A percentile compares a stretch with the other conserved stretches of the same genome.
These are phyloP conservation scores for Babyrousa celebensis DNA, from an alignment of 2,797 vertebrate genomes.

Conservation along the genomic window DNA sequence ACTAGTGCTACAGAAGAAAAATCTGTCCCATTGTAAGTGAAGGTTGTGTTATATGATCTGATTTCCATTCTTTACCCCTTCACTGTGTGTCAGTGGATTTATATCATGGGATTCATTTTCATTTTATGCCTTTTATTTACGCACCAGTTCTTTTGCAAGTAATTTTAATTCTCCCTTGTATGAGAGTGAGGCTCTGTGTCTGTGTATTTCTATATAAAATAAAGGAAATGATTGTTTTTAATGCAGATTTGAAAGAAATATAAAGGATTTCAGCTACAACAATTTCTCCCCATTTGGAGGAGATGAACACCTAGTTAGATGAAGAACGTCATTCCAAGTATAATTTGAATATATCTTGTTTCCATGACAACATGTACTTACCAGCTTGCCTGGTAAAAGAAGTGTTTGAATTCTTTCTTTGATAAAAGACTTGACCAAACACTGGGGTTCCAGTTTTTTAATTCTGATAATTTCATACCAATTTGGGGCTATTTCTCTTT, in stretches of 20 bases:
- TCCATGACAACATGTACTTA: constrained; percentile 92
- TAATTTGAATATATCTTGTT: constrained; percentile 92
- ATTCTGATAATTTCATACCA: constrained; percentile 80
- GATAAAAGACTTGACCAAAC: constrained; percentile 89
- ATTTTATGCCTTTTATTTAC: constrained; percentile 81
- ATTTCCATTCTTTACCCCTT: background rate
- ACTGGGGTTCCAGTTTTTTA: constrained; percentile 81
- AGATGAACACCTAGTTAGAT: constrained; percentile 90
- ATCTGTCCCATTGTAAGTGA: background rate
- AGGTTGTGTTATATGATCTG: background rate
- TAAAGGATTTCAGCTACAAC: constrained; percentile 89
- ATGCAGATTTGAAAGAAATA: constrained; percentile 88
- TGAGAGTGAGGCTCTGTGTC: constrained; percentile 57
- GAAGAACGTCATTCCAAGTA: constrained; percentile 88
- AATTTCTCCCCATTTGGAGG: constrained; percentile 87
- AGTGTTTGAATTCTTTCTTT: constrained; percentile 89
- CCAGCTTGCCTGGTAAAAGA: constrained; percentile 89
- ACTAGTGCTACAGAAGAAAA: background rate
- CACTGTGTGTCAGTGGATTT: background rate
- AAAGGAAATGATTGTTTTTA: constrained; percentile 85
- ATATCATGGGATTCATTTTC: constrained; percentile 75
- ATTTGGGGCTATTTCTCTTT: constrained; percentile 71
- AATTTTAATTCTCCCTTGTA: constrained; percentile 79
- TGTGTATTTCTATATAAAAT: constrained; percentile 70
- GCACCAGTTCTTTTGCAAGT: constrained; percentile 75